Percentiles rank a stretch among this genome's conserved stretches.
Evolutionary conservation across 64 coral and sea anemone genomes (phyloP).

Genomic region (Actinia tenebrosa): DNA sequence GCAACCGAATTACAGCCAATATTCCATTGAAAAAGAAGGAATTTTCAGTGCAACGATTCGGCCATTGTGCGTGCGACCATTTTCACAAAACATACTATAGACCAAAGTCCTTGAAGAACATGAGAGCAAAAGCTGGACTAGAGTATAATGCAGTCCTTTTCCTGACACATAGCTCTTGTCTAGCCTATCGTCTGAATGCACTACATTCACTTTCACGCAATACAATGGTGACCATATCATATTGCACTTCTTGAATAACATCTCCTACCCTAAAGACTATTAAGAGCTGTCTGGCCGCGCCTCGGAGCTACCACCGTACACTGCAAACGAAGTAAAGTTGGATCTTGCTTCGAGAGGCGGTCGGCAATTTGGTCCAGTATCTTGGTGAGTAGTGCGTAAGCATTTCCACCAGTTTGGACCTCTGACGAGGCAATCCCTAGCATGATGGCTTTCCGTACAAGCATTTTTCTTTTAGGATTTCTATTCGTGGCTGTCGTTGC

Average conservation of each 20-base stretch:
- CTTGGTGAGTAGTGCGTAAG: conserved; percentile 31
- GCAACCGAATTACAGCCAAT: not conserved
- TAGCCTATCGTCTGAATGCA: conserved; percentile 39
- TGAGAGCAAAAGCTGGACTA: not conserved
- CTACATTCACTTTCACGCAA: conserved; percentile 27
- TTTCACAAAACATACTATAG: not conserved
- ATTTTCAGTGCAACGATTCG: too few species aligned
- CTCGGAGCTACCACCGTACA: conserved; percentile 18
- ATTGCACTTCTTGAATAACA: conserved; percentile 31
- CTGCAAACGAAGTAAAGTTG: conserved; percentile 3
- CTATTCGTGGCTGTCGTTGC: not conserved
- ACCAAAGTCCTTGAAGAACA: not conserved
- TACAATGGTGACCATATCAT: conserved; percentile 7
- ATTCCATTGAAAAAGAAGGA: not conserved
- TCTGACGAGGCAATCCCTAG: conserved; percentile 22
- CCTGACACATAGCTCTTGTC: conserved; percentile 18
- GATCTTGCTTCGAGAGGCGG: conserved; percentile 28
- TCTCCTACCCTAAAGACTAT: conserved; percentile 16
- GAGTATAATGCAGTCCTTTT: conserved; percentile 4
- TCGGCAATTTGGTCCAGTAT: conserved; percentile 27
- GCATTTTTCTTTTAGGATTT: conserved; percentile 7
- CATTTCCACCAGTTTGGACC: conserved; percentile 35
- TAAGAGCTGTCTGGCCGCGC: conserved; percentile 30
- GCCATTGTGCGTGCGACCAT: not conserved
- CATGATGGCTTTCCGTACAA: conserved; percentile 21